A percentile compares a stretch with the other conserved stretches of the same genome.
Conservation (phyloP, 64 coral and sea anemone species). For the Pachyseris speciosa region DNA sequence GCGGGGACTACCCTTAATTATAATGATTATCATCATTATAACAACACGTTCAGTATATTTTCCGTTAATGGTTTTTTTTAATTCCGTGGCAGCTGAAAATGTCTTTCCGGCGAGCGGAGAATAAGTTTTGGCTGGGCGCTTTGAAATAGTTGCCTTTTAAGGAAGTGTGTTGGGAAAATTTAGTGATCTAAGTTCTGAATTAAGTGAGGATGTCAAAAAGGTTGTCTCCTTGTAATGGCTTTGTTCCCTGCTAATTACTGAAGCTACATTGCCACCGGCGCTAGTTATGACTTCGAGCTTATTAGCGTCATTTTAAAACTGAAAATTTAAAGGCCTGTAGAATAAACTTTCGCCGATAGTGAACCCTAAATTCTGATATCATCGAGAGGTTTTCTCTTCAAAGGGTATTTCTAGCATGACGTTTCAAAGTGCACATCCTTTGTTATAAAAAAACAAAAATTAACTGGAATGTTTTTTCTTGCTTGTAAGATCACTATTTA, state of each 20-base stretch:
- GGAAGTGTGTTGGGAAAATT: not conserved
- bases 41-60: not conserved
- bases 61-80: not conserved
- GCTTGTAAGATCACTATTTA: no score
- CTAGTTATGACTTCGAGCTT: not conserved
- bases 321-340: not conserved
- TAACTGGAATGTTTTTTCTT: no score
- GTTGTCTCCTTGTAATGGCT: not conserved
- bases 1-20: not conserved
- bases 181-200: no score
- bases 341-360: not conserved
- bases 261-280: not conserved
- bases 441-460: not conserved
- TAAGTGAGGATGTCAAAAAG: no score
- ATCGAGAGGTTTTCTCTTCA: not conserved
- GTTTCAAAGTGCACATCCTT: no score
- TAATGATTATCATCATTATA: constrained; percentile 32
- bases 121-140: no score
- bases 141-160: no score
- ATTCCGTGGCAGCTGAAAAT: no score
- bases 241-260: not conserved
- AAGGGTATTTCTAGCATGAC: not conserved
- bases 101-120: no score
- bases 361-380: not conserved
- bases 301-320: not conserved